A percentile compares a stretch with the other conserved stretches of the same genome.
These are phyloP conservation scores for Colius striatus DNA, from an alignment of 2,113 vertebrate genomes.

Conservation along the genomic window DNA sequence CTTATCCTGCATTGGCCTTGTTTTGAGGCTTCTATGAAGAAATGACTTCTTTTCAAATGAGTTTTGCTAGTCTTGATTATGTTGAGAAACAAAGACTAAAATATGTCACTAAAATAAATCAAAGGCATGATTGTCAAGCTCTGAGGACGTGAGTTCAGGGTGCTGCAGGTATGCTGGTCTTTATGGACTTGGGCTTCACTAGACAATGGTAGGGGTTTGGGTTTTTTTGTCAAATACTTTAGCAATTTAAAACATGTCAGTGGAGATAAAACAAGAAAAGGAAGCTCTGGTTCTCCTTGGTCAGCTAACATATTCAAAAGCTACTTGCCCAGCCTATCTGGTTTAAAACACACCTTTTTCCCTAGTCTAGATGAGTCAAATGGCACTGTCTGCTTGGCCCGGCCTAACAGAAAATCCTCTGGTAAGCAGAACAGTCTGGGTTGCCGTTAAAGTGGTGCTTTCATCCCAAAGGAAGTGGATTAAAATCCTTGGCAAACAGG, in stretches of 20 bases:
- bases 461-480: background rate
- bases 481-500: background rate
- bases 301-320: background rate
- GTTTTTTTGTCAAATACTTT: background rate
- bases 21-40: background rate
- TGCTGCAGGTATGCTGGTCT: background rate
- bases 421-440: background rate
- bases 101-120: background rate
- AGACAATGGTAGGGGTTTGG: background rate
- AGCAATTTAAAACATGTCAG: background rate
- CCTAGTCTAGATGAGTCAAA: conserved; percentile 17
- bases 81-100: background rate
- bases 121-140: background rate
- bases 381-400: background rate
- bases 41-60: background rate
- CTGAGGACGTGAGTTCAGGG: background rate
- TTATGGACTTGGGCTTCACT: background rate
- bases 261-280: background rate
- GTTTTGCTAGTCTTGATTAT: background rate
- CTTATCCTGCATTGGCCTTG: background rate
- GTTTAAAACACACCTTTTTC: conserved; percentile 25
- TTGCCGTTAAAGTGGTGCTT: background rate
- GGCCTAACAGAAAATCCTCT: background rate
- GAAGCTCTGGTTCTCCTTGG: background rate
- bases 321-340: background rate